These are phyloP conservation scores for Venusia cambrica DNA, from an alignment of 2,888 invertebrate genomes.

Conservation along the genomic window DNA sequence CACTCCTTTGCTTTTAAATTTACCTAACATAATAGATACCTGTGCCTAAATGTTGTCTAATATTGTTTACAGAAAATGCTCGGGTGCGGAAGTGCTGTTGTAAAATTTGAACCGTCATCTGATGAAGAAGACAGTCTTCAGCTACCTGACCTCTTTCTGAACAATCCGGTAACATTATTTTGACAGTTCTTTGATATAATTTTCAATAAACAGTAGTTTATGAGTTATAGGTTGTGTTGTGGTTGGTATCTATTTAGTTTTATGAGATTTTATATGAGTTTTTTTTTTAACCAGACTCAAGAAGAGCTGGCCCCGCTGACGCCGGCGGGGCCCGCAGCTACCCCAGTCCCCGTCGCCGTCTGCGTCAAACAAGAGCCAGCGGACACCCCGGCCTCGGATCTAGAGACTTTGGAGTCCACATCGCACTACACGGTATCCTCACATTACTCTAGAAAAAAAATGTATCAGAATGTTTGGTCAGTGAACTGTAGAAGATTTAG, in stretches of 20 bases:
- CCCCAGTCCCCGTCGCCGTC: slow-evolving; percentile 62
- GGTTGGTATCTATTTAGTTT: no score
- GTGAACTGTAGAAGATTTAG: no score
- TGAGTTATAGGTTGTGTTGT: no score
- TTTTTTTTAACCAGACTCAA: no score
- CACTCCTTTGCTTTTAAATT: no score
- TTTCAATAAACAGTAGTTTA: no score
- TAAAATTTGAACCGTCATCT: slow-evolving; percentile 66
- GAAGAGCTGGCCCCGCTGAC: slow-evolving; percentile 72
- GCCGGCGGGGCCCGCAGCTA: slow-evolving; percentile 71
- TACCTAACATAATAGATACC: background rate
- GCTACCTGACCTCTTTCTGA: slow-evolving; percentile 45
- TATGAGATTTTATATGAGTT: no score
- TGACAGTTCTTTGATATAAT: slow-evolving; percentile 3
- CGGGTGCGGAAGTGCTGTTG: slow-evolving; percentile 47
- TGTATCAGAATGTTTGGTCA: no score
- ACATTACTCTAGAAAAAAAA: no score
- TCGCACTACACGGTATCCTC: slow-evolving; percentile 36
- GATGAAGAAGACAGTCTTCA: slow-evolving; percentile 63
- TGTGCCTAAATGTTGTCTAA: background rate
- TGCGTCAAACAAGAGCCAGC: slow-evolving; percentile 56
- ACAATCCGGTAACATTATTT: slow-evolving; percentile 46
- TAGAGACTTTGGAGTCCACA: slow-evolving; percentile 86
- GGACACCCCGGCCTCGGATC: slow-evolving; percentile 71
- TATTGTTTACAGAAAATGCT: slow-evolving; percentile 57